Base-by-base conservation (phyloP, 2,113 vertebrate species). In the Malurus melanocephalus region DNA sequence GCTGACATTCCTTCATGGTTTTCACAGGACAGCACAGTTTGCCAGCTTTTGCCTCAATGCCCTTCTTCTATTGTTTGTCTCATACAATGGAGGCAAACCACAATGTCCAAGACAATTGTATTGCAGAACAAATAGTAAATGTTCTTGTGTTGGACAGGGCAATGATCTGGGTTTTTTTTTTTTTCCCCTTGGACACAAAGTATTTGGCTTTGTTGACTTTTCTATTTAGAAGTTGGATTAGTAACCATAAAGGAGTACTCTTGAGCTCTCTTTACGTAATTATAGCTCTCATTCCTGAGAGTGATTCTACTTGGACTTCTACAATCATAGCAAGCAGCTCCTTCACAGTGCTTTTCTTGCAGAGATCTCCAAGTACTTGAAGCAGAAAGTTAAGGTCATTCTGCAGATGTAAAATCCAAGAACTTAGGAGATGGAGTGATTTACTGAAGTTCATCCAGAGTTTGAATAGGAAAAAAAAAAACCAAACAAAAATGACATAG, bases 181-280 rank as follows among this genome's bases (percentile, higher is more conserved):
- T 35, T 83, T 88, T 42, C 43, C 59, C 77, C 78, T 79, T 71
- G 86, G 51, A 76, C 51, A 65, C 33, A 42, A 85, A 87, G 46
- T 82, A 84, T 95, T 94, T 83, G 68, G 38, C 51, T 92, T 85
- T 95, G 35, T 94, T 30, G 48, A 88, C 75, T 95, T 66, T 82
- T 85, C 79, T 49, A 61, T 86, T 90, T 76, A 83, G 85, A 85
- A 89, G 69, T 35, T 92, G 84, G 82, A 79, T 86, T 80, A 83
- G 43, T 89, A 89, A 14, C 62, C 64, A 46, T 68, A 88, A 91
- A 80, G 32, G 17, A 73, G 38, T 57, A 43, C 55, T 55, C 53
- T 73, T 62, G 69, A 79, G 61, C 38, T 26, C 55, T 71, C 43
- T 46, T 93, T 55, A 66, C 53, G 94, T 86, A 85, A 71, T 90